Evolutionary conservation across 2,113 vertebrate genomes (phyloP).

Genomic region (Gracilinanus agilis): DNA sequence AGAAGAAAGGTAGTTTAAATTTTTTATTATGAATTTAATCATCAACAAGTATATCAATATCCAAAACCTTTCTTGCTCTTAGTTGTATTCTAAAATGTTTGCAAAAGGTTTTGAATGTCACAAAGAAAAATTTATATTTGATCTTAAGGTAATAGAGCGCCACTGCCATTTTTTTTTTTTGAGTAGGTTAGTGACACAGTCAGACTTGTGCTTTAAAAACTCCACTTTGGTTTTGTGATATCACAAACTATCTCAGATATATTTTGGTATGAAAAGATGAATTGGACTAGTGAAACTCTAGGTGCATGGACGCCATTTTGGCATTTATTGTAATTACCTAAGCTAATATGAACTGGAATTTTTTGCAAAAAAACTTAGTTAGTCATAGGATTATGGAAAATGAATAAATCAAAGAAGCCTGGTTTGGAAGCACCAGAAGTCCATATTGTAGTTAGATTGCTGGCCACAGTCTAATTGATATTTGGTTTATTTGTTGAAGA

Average conservation of each 20-base stretch:
- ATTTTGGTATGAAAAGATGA: too few relatives aligned
- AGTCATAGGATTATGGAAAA: neutral
- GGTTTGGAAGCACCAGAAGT: neutral
- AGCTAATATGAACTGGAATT: too few relatives aligned
- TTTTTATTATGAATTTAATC: neutral
- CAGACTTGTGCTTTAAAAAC: neutral
- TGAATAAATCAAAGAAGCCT: neutral
- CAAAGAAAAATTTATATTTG: too few relatives aligned
- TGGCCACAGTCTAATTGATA: neutral
- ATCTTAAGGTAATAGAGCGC: neutral
- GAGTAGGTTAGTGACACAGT: neutral
- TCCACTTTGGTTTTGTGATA: neutral
- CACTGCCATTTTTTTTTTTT: neutral
- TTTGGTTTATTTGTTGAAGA: neutral
- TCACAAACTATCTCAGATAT: too few relatives aligned
- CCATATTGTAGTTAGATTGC: neutral
- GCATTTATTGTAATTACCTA: too few relatives aligned
- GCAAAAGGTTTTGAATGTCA: neutral
- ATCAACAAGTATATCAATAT: neutral
- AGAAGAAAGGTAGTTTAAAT: neutral
- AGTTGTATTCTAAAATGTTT: neutral
- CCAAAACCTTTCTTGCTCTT: neutral
- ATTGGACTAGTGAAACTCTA: too few relatives aligned
- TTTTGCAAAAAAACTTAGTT: too few relatives aligned
- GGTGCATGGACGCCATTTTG: too few relatives aligned